Evolutionary conservation across 1,140 invertebrate species (phyloP).

Genomic region (Samia ricini): DNA sequence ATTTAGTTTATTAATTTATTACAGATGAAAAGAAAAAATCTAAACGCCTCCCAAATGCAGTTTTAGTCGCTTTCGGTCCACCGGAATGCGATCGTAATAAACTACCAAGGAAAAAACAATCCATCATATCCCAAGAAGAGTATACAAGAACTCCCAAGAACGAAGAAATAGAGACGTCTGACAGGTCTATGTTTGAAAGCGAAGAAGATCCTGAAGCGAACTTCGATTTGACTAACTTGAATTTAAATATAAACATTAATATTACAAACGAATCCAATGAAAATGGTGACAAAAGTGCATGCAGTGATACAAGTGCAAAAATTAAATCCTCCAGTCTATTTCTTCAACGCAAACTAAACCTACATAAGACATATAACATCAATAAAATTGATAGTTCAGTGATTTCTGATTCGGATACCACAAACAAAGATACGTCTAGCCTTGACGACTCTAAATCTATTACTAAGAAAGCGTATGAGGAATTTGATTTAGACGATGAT

Average conservation of each 20-base stretch:
- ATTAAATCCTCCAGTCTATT: not conserved
- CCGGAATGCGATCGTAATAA: not conserved
- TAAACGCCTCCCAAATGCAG: not conserved
- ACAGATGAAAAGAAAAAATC: not conserved
- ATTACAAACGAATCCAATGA: not conserved
- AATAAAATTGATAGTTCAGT: not conserved
- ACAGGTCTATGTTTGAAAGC: constrained; percentile 23
- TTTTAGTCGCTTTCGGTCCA: not conserved
- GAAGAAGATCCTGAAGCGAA: constrained; percentile 32
- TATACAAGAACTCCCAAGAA: not conserved
- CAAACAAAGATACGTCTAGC: not conserved
- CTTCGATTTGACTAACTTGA: constrained; percentile 35
- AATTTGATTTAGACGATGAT: not conserved
- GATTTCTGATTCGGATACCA: not conserved
- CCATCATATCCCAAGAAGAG: not conserved
- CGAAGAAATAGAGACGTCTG: not conserved
- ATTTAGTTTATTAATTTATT: not conserved
- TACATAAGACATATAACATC: not conserved
- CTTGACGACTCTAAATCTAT: not conserved
- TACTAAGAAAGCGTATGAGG: not conserved
- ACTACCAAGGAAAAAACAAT: not conserved
- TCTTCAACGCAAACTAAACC: not conserved
- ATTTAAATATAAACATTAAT: constrained; percentile 22
- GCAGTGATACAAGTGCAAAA: not conserved
- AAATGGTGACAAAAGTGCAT: not conserved